A percentile compares a stretch with the other conserved stretches of the same genome.
These are phyloP conservation scores for Anastrepha obliqua DNA, from an alignment of 1,140 invertebrate species.

Conservation along the genomic window DNA sequence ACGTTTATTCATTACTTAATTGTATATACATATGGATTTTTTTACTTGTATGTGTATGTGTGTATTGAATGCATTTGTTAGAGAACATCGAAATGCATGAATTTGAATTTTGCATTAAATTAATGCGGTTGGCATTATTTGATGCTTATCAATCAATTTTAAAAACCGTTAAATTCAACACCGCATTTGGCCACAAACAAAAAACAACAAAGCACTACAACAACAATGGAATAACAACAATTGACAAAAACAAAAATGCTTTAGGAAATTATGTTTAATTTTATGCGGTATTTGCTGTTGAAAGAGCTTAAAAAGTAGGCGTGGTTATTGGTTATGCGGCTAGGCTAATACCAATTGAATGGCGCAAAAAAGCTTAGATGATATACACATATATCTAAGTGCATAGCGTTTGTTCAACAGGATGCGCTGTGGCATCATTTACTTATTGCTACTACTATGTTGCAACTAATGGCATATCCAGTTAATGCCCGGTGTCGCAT, in stretches of 20 bases:
- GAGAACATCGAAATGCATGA: neutral
- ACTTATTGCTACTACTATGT: neutral
- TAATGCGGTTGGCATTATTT: slow-evolving; percentile 38
- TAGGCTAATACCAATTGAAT: neutral
- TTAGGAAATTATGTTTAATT: slow-evolving; percentile 43
- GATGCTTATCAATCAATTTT: slow-evolving; percentile 34
- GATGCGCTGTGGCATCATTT: neutral
- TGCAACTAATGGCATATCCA: too few species aligned
- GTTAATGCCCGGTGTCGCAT: too few species aligned
- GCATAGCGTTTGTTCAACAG: neutral
- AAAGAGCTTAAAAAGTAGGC: neutral
- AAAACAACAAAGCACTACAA: neutral
- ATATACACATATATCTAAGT: too few species aligned
- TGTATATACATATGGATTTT: neutral
- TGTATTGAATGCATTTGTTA: neutral
- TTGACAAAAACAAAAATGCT: slow-evolving; percentile 11
- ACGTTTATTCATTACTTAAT: neutral
- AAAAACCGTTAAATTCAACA: slow-evolving; percentile 27
- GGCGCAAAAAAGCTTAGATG: neutral
- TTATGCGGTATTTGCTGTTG: slow-evolving; percentile 12
- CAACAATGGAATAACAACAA: neutral
- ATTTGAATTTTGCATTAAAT: neutral
- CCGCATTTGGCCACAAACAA: neutral
- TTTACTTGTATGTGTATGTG: neutral
- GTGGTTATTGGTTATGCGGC: neutral